Evolutionary conservation across 1,140 invertebrate genomes (phyloP).

Genomic region (Coelopa frigida): DNA sequence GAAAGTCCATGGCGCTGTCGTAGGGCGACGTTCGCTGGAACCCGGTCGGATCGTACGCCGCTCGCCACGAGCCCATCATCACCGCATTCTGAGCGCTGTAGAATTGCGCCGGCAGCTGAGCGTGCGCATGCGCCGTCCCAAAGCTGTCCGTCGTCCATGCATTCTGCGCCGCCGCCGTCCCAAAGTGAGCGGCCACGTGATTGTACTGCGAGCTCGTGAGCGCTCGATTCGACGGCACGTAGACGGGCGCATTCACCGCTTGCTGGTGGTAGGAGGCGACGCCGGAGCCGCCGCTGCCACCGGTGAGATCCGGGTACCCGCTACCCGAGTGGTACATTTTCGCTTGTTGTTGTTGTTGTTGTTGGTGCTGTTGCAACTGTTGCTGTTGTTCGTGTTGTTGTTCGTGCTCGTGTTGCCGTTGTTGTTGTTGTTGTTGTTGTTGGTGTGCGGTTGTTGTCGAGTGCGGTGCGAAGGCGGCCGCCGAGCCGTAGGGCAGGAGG

Average conservation of each 20-base stretch:
- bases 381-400: background rate
- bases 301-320: constrained; percentile 39
- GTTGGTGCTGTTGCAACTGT: constrained; percentile 8
- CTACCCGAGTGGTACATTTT: constrained; percentile 40
- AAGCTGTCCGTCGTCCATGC: constrained; percentile 42
- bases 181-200: constrained; percentile 42
- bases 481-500: background rate
- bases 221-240: constrained; percentile 48
- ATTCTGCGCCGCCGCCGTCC: constrained; percentile 40
- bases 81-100: constrained; percentile 64
- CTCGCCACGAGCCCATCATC: constrained; percentile 70
- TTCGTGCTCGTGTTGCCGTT: background rate
- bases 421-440: too few relatives aligned
- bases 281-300: constrained; percentile 24
- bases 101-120: constrained; percentile 51
- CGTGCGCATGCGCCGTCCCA: constrained; percentile 43
- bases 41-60: constrained; percentile 63
- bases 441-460: too few relatives aligned
- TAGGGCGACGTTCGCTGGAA: constrained; percentile 70
- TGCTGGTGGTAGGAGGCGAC: constrained; percentile 36
- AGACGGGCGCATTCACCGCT: constrained; percentile 47
- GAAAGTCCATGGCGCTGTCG: constrained; percentile 71
- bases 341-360: constrained; percentile 11
- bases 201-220: constrained; percentile 43
- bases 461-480: too few relatives aligned